Evolutionary conservation across 2,888 invertebrate species (phyloP).

Genomic region (Elysia crispata): DNA sequence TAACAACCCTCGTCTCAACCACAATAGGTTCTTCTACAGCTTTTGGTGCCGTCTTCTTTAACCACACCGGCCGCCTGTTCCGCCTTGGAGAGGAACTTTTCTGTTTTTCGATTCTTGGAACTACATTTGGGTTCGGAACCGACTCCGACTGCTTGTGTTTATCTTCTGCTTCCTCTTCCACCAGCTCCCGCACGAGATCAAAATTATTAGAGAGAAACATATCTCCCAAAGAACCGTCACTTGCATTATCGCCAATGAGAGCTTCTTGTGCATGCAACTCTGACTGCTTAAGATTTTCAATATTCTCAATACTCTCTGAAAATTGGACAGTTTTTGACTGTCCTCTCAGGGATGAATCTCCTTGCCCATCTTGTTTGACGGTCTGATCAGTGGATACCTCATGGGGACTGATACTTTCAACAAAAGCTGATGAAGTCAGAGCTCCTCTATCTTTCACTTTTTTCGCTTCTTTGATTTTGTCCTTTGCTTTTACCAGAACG

Average conservation of each 20-base stretch:
- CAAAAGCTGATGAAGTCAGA: background rate
- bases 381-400: background rate
- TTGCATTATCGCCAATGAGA: too few species aligned
- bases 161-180: too few species aligned
- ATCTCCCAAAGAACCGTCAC: too few species aligned
- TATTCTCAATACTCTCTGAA: conserved; percentile 41
- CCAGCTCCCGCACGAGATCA: too few species aligned
- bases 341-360: background rate
- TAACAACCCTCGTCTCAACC: background rate
- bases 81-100: conserved; percentile 32
- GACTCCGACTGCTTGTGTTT: too few species aligned
- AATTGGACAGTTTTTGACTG: conserved; percentile 40
- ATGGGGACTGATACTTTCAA: conserved; percentile 17
- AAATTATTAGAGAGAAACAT: too few species aligned
- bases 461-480: background rate
- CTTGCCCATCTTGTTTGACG: conserved; percentile 20
- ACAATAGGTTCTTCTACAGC: background rate
- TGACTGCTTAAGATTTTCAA: background rate
- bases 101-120: too few species aligned
- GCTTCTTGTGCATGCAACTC: too few species aligned
- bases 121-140: too few species aligned
- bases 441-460: too few species aligned
- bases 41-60: background rate
- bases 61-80: conserved; percentile 22
- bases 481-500: conserved; percentile 5